phyloP scores from a whole-genome alignment of 2,113 vertebrate species.

The Notiomystis cincta region DNA sequence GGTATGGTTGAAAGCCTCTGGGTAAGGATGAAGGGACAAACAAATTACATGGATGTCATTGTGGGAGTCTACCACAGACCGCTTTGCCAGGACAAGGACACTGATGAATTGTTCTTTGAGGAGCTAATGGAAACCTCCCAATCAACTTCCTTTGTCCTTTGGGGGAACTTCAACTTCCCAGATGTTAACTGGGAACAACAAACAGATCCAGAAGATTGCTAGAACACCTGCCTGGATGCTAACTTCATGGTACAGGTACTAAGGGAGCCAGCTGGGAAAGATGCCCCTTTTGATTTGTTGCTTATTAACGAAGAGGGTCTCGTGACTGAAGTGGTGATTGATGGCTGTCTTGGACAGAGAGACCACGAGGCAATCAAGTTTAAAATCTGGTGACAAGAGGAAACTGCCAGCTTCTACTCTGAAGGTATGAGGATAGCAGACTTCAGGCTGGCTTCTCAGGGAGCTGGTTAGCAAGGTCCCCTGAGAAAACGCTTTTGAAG shows the following conservation, averaged over 20 bases:
- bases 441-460: not conserved
- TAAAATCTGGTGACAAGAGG: not conserved
- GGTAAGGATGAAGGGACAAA: not conserved
- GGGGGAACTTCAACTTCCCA: not conserved
- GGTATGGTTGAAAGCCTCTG: accelerated
- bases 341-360: not conserved
- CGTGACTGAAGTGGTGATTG: not conserved
- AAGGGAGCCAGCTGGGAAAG: not conserved
- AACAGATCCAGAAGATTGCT: not conserved
- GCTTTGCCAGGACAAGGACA: not conserved
- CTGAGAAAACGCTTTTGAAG: not conserved
- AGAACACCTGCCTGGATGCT: not conserved
- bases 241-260: not conserved
- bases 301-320: not conserved
- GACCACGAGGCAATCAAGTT: not conserved
- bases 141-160: not conserved
- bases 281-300: not conserved
- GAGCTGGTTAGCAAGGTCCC: not conserved
- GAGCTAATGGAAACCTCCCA: not conserved
- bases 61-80: not conserved
- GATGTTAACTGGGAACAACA: not conserved
- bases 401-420: not conserved
- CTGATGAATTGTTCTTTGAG: not conserved
- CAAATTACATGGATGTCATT: not conserved
- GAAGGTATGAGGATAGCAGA: not conserved